These are phyloP conservation scores for Oophaga pumilio DNA, from an alignment of 2,113 vertebrate species.

Conservation along the genomic window DNA sequence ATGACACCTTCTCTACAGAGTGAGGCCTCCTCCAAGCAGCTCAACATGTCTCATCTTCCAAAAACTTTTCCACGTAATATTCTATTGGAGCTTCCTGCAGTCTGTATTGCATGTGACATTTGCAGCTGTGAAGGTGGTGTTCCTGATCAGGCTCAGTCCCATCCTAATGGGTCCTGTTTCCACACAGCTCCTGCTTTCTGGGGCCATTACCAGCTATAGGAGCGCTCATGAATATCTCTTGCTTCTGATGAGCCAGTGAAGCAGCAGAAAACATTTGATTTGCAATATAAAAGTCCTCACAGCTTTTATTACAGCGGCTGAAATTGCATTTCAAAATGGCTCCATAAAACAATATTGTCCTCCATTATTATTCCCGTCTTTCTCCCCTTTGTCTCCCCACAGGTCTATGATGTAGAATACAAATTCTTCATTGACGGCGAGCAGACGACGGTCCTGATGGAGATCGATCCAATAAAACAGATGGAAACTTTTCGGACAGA, in stretches of 20 bases:
- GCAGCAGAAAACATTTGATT: conserved; percentile 20
- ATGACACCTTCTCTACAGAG: no score
- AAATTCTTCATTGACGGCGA: conserved; percentile 83
- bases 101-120: no score
- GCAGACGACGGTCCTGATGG: conserved; percentile 86
- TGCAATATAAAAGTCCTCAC: conserved; percentile 13
- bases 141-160: not conserved
- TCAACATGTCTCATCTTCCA: no score
- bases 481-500: conserved; percentile 87
- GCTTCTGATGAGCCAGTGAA: not conserved
- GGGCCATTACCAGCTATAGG: not conserved
- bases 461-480: conserved; percentile 82
- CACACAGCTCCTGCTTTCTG: not conserved
- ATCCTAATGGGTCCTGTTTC: not conserved
- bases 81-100: no score
- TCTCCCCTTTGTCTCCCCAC: conserved; percentile 59
- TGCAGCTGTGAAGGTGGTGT: no score
- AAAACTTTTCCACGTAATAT: no score
- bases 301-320: conserved; percentile 63
- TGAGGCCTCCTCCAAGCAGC: no score
- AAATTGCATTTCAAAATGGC: conserved; percentile 57
- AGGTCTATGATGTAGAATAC: conserved; percentile 89
- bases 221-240: not conserved
- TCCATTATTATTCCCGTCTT: not conserved
- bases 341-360: conserved; percentile 49